Conservation (phyloP, 2,113 vertebrate genomes). For the Laticauda colubrina region DNA sequence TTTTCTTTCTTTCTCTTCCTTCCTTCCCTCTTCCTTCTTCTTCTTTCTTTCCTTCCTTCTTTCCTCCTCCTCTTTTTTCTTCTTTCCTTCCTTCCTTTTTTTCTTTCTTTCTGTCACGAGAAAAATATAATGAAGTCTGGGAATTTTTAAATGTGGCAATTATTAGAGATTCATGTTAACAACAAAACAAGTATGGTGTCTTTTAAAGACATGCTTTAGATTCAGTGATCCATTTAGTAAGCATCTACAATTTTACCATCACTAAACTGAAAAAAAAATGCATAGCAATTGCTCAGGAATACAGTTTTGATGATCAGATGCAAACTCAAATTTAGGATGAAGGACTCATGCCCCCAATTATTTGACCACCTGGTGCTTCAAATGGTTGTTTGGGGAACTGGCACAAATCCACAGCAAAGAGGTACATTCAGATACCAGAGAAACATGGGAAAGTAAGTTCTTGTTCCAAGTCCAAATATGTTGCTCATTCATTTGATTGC, state of each 20-base stretch:
- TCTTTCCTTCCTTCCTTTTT: not conserved
- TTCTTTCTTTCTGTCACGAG: not conserved
- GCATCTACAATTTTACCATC: slow-evolving; percentile 41
- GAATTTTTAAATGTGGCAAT: slow-evolving; percentile 53
- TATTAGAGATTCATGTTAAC: slow-evolving; percentile 50
- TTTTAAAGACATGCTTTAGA: slow-evolving; percentile 49
- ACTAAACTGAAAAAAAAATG: slow-evolving; percentile 37
- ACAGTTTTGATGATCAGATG: not conserved
- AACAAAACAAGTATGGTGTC: slow-evolving; percentile 47
- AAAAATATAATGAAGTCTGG: slow-evolving; percentile 54
- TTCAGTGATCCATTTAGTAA: slow-evolving; percentile 56
- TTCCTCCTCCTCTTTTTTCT: no score
- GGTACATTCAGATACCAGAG: not conserved
- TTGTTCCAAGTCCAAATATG: not conserved
- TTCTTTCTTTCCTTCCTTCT: no score
- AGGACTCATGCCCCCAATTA: not conserved
- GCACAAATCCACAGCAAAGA: not conserved
- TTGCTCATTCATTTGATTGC: not conserved
- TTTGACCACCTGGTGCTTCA: not conserved
- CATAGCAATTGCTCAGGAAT: slow-evolving; percentile 7
- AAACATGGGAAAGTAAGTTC: not conserved
- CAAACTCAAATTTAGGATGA: not conserved
- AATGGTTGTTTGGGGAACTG: not conserved
- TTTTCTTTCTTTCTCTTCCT: no score
- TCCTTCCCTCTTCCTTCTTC: no score